Base-by-base conservation (phyloP, 2,888 invertebrate genomes). In the Archaeoteleia sp. region DNA sequence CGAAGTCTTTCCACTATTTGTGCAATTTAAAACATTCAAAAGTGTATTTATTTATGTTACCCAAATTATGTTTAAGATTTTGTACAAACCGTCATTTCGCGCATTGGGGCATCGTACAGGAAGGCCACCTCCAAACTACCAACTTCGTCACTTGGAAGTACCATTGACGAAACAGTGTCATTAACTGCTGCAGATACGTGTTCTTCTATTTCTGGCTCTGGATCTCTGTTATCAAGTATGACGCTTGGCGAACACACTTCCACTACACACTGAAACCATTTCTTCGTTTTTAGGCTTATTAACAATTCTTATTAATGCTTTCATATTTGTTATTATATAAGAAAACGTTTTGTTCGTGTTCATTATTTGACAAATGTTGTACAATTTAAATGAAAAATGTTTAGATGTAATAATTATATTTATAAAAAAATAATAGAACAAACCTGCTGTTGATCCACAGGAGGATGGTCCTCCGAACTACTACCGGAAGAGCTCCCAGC, bases 81-180 rank as follows among this genome's bases (percentile, higher is more conserved):
- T 40, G 20, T 34, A 54, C 67, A 3, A 13, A 84, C 93, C 35
- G 95, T 95, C 94, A 97, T 95, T 86, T 94, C 94, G 62, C 95
- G 90, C 87, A 95, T 94, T 4, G 95, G 94, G 8, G 95, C 94
- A 83, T 96, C 96, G 84, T 96, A 97, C 23, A 94, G 87, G 79
- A 97, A 89, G 4, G 95, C 94, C 65, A 96, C 90, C 86, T 97
- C 96, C 69, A 97, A 88, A 67, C 92, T 91, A 3, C 96, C 85
- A 48, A 82, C 70, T 62, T 85, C 85, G 27, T 86, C 84, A 32
- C 75, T 72, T 45, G 75, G 62, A 67, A 74, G 75, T 23, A 76
- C 73, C 69, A 81, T 69, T 42, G 80, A 74, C 20, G 81, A 73
- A 49, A 77, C 73, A 35, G 72, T 74, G 62, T 83, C 88, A 81